Percentiles rank a stretch among this genome's conserved stretches.
Evolutionary conservation across 2,888 invertebrate genomes (phyloP).

Genomic region (Atherix ibis): DNA sequence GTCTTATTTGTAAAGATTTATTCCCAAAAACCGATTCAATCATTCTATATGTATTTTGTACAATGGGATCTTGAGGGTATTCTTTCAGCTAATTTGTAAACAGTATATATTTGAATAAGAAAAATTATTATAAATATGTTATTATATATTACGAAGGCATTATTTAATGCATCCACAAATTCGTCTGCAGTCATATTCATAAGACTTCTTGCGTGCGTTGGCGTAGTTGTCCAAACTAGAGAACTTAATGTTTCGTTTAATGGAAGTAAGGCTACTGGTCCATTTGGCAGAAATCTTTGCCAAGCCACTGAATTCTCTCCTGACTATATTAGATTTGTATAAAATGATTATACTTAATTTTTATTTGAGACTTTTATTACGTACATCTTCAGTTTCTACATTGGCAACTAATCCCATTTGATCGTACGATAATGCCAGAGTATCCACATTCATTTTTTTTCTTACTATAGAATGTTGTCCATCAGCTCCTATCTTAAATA

Average conservation of each 20-base stretch:
- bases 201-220: slow-evolving; percentile 56
- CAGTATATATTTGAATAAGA: neutral
- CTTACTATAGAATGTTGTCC: slow-evolving; percentile 82
- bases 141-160: slow-evolving; percentile 52
- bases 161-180: slow-evolving; percentile 79
- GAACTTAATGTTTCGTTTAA: slow-evolving; percentile 63
- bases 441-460: slow-evolving; percentile 62
- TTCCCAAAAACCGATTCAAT: slow-evolving; percentile 33
- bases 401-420: slow-evolving; percentile 91
- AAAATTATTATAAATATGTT: slow-evolving; percentile 1
- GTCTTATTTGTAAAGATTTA: slow-evolving; percentile 24
- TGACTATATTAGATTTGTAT: slow-evolving; percentile 33
- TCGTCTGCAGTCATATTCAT: slow-evolving; percentile 51
- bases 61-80: slow-evolving; percentile 23
- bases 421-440: slow-evolving; percentile 69
- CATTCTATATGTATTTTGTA: slow-evolving; percentile 33
- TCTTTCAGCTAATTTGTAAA: slow-evolving; percentile 18
- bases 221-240: slow-evolving; percentile 84
- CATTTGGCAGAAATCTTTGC: slow-evolving; percentile 87
- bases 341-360: too few species aligned
- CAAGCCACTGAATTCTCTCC: slow-evolving; percentile 77
- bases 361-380: too few species aligned
- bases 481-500: slow-evolving; percentile 75
- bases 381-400: slow-evolving; percentile 61
- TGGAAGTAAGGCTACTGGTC: slow-evolving; percentile 85